phyloP scores from a whole-genome alignment of 2,797 vertebrate genomes.

The Mus spretus region DNA sequence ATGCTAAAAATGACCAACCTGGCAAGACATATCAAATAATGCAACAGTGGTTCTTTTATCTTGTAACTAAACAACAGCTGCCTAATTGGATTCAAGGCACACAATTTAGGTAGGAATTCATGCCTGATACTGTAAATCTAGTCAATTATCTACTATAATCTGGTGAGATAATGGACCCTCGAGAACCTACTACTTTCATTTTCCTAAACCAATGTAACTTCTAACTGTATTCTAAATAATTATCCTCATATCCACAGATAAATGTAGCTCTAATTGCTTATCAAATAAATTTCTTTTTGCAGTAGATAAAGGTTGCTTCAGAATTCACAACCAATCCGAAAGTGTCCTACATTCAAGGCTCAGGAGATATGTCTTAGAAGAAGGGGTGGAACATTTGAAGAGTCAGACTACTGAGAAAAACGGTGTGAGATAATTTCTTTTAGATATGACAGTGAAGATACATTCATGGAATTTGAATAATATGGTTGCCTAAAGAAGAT shows the following conservation, averaged over 20 bases:
- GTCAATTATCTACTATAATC: neutral
- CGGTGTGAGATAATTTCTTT: neutral
- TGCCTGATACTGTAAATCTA: neutral
- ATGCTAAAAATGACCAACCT: neutral
- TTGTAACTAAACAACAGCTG: neutral
- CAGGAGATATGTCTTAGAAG: neutral
- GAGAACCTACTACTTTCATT: neutral
- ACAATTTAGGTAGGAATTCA: neutral
- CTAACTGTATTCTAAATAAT: neutral
- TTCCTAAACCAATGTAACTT: neutral
- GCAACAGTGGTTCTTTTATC: neutral
- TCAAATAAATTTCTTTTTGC: neutral
- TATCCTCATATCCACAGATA: too few species aligned
- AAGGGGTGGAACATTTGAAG: neutral
- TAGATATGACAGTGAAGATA: neutral
- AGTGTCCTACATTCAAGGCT: neutral
- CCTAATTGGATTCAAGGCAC: neutral
- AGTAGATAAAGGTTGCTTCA: too few species aligned
- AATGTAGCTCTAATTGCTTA: neutral
- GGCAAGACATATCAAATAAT: neutral
- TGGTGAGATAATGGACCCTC: neutral
- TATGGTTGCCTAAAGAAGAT: neutral
- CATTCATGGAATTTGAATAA: neutral
- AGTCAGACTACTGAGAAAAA: neutral
- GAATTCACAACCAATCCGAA: neutral